Base-by-base conservation (phyloP, 2,113 vertebrate species). In the Nibea albiflora region DNA sequence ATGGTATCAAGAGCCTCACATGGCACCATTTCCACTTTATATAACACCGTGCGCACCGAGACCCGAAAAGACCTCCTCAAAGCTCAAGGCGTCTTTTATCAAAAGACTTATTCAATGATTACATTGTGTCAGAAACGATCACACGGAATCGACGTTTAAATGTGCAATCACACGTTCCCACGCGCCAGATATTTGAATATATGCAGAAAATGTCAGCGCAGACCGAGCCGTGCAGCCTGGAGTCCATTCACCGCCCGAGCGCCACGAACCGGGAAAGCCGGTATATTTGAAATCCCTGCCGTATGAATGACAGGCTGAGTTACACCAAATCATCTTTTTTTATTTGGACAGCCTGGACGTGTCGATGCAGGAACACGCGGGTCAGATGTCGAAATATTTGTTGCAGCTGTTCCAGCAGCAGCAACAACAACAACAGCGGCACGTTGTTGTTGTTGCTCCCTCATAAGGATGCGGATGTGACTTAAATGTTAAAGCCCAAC, bases 241-340 rank as follows among this genome's bases (percentile, higher is more conserved):
- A 76, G 44, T 53, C 61, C 84, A 73, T 73, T 84, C 81, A 80
- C 76, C 28, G 22, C 65, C 69, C 19, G 52, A 15, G 64, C 52
- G 50, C 42, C 22, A 35, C 2, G 52, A 77, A 69, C 88, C 90
- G 92, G 89, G 78, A 78, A 90, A 90, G 86, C 90, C 89, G 90
- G 90, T 86, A n/a, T 22, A 53, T 47, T 83, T 88, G 56, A 80
- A 88, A 80, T 4, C 57, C 11, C 5, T 11, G 28, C 52, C 11
- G 17, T n/a, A 19, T 79, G 79, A 81, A 83, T 84, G 82, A 57
- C 66, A 61, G 2, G 1, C 39, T 0, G 16, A 11, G 17, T 20
- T 19, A 2, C 9, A 31, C 16, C 16, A 4, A 68, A 72, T 0
- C 1, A 1, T 1, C 2, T 8, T 47, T 8, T 47, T 56, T 5